Conservation (phyloP, 2,797 vertebrate genomes). For the Scyliorhinus canicula region DNA sequence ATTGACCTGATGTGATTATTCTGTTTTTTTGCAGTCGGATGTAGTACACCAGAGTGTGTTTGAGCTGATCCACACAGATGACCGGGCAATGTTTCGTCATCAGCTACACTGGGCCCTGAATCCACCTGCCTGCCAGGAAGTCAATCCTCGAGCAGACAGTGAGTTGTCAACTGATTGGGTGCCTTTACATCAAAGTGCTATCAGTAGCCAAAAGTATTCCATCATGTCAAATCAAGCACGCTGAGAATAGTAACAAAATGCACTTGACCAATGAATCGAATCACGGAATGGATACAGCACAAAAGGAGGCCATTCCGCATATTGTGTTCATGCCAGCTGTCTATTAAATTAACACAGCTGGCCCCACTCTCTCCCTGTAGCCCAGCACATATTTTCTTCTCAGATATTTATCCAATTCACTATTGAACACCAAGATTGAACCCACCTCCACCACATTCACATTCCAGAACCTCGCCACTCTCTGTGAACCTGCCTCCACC, state of each 20-base stretch:
- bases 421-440: neutral
- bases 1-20: neutral
- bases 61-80: slow-evolving; percentile 39
- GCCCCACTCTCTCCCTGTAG: too few species aligned
- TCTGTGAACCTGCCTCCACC: neutral
- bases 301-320: neutral
- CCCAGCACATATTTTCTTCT: neutral
- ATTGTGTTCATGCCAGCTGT: neutral
- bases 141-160: neutral
- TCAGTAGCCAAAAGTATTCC: neutral
- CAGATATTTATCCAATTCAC: neutral
- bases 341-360: neutral
- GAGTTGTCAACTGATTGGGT: neutral
- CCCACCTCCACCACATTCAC: neutral
- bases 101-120: slow-evolving; percentile 39
- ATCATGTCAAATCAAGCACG: neutral
- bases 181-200: neutral
- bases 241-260: neutral
- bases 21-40: slow-evolving; percentile 34
- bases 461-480: too few species aligned
- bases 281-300: neutral
- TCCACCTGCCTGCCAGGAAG: neutral
- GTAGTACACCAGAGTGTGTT: slow-evolving; percentile 39
- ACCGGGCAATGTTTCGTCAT: slow-evolving; percentile 18
- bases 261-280: neutral